Base-by-base conservation (phyloP, 2,888 invertebrate species). In the Lumbricus terrestris region DNA sequence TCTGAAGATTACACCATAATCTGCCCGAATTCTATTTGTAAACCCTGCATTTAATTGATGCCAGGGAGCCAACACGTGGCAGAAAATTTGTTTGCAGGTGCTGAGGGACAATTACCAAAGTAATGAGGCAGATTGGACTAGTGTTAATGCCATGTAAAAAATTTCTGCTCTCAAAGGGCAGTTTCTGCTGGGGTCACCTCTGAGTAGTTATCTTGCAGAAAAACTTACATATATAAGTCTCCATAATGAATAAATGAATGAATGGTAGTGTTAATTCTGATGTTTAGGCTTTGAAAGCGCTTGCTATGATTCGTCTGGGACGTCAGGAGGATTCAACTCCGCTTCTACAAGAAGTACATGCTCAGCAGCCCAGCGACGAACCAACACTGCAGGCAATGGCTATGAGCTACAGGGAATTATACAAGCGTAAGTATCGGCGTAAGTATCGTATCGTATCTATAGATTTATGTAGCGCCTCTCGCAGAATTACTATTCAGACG, bases 351-450 rank as follows among this genome's bases (percentile, higher is more conserved):
- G 96, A 96, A 90, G 96, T 97, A 90, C 94, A 94, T 89, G 91
- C 92, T 15, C 93, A 93, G 82, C 93, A 93, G 88, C 98, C 98
- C 4, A 96, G 97, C 90, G 99, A 99, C 94, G 99, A 99, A 94
- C 96, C 97, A 82, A 98, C 98, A 16, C 96, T 99, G 83, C 98
- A 98, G 95, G 98, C 98, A 23, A 97, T 99, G 96, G 97, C 98
- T 90, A 97, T 98, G 93, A 98, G 98, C 94, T 99, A 98, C 95
- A 96, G 98, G 93, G 99, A 99, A 95, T 96, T 97, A 94, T 97
- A 98, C 93, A 97, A 97, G 95, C 96, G 98, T 98, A 96, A 96
- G 97, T 96, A 85, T 20, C 33, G 42, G 40, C 8, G 15, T 40
- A 40, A 40, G n/a, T n/a, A n/a, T n/a, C n/a, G n/a, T n/a, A n/a